Evolutionary conservation across 2,797 vertebrate genomes (phyloP).

Genomic region (Oreortyx pictus): DNA sequence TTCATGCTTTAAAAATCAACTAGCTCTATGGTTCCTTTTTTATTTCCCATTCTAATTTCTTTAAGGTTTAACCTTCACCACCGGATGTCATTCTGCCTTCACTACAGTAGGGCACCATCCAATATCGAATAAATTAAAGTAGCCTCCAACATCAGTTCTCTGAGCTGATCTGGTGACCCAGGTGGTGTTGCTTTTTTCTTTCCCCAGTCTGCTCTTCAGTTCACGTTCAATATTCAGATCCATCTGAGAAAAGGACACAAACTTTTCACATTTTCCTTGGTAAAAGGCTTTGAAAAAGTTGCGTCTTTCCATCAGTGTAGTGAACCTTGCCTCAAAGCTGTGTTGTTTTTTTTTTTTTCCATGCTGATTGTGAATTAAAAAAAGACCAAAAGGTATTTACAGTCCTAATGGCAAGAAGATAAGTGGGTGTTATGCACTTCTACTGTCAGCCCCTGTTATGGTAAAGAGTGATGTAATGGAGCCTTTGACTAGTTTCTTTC

Average conservation of each 20-base stretch:
- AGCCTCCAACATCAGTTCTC: neutral
- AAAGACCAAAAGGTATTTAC: neutral
- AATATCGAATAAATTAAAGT: neutral
- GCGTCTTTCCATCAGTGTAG: neutral
- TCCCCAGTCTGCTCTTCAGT: neutral
- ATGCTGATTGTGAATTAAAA: neutral
- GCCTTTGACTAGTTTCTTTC: neutral
- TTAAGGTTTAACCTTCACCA: neutral
- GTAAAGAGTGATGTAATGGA: conserved; percentile 45
- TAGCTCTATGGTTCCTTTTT: neutral
- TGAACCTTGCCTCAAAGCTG: neutral
- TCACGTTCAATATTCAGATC: neutral
- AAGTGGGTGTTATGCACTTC: neutral
- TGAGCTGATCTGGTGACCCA: neutral
- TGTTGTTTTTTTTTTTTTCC: neutral
- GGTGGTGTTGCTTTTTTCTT: neutral
- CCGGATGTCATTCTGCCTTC: conserved; percentile 8
- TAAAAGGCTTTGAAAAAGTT: neutral
- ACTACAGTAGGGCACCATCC: neutral
- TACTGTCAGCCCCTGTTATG: neutral
- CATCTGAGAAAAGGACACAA: neutral
- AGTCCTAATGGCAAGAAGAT: neutral
- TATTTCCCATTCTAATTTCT: conserved; percentile 24
- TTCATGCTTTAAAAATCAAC: neutral
- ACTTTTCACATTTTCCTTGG: neutral